Percentiles rank a stretch among this genome's conserved stretches.
These are phyloP conservation scores for Entosphenus tridentatus DNA, from an alignment of 2,113 vertebrate species.

Conservation along the genomic window DNA sequence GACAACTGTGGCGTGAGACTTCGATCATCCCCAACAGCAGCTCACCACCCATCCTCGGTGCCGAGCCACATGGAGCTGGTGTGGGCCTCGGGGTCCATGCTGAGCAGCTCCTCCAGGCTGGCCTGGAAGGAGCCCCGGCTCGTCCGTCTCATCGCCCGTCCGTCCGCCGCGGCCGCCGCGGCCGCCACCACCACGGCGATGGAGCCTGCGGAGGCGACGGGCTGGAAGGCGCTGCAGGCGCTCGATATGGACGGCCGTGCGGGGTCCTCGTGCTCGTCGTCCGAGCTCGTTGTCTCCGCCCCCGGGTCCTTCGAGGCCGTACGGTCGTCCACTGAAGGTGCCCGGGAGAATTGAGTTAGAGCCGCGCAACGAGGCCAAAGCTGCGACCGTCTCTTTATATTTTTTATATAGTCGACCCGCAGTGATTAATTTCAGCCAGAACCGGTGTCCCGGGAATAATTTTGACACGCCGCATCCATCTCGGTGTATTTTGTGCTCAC, in stretches of 20 bases:
- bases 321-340: constrained; percentile 48
- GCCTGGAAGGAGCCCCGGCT: constrained; percentile 70
- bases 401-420: too few species aligned
- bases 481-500: too few species aligned
- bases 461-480: too few species aligned
- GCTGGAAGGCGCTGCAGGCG: constrained; percentile 21
- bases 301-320: constrained; percentile 56
- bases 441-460: too few species aligned
- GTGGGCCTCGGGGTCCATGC: constrained; percentile 65
- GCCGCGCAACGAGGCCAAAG: too few species aligned
- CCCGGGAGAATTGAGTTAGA: too few species aligned
- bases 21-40: not conserved
- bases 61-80: constrained; percentile 97
- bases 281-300: constrained; percentile 71
- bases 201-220: not conserved
- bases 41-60: constrained; percentile 84
- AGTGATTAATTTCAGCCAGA: too few species aligned
- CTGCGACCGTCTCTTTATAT: too few species aligned
- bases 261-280: constrained; percentile 75
- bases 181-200: too few species aligned
- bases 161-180: constrained; percentile 24
- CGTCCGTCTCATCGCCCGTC: constrained; percentile 60
- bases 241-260: constrained; percentile 28
- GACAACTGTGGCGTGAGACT: too few species aligned
- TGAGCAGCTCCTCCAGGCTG: constrained; percentile 81